Evolutionary conservation across 2,113 vertebrate species (phyloP).

Genomic region (Corapipo altera): DNA sequence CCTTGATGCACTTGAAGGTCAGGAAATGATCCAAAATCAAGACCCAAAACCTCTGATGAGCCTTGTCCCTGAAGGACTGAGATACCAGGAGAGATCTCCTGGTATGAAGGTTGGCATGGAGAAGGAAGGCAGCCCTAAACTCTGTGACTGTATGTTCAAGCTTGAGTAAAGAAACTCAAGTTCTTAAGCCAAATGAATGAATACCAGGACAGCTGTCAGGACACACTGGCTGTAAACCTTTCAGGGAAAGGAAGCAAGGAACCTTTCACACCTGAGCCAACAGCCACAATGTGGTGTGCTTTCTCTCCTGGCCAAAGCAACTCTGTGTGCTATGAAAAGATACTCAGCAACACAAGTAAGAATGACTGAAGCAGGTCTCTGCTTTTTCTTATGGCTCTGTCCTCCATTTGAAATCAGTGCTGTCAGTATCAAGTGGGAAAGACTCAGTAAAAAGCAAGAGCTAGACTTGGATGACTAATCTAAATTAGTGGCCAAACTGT

Average conservation of each 20-base stretch:
- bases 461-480: neutral
- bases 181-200: neutral
- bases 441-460: neutral
- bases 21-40: neutral
- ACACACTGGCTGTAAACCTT: neutral
- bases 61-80: neutral
- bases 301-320: neutral
- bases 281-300: fast-evolving
- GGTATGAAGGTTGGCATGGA: neutral
- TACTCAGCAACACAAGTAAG: neutral
- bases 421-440: neutral
- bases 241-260: neutral
- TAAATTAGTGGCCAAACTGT: neutral
- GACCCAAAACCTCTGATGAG: neutral
- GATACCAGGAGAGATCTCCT: neutral
- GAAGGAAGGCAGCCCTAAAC: neutral
- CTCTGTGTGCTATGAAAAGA: neutral
- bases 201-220: neutral
- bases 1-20: neutral
- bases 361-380: neutral
- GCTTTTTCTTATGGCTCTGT: neutral
- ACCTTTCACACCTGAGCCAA: neutral
- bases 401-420: neutral
- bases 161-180: neutral
- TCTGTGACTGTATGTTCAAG: neutral